Conservation (phyloP, 1,140 invertebrate species). For the Drosophila pruinosa region DNA sequence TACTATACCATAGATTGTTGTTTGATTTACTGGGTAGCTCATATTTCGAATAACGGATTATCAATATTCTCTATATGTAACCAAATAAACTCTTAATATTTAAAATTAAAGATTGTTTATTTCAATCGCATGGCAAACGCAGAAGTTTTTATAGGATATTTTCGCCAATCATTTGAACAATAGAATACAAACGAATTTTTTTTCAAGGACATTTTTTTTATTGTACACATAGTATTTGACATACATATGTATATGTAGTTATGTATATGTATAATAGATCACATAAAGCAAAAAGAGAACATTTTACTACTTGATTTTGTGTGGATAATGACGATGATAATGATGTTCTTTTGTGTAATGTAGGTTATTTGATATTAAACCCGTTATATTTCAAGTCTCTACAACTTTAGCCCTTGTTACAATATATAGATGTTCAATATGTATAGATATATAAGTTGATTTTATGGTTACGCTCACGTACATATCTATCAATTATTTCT, state of each 20-base stretch:
- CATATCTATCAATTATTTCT: conserved; percentile 56
- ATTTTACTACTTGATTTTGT: conserved; percentile 74
- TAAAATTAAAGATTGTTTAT: neutral
- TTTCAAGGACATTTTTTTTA: conserved; percentile 76
- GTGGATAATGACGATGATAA: conserved; percentile 51
- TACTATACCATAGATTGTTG: conserved; percentile 1
- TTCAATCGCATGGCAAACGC: too few species aligned
- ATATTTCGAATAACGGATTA: neutral
- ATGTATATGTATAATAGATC: conserved; percentile 71
- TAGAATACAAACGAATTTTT: conserved; percentile 9
- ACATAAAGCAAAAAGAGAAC: conserved; percentile 82
- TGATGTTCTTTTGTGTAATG: conserved; percentile 24
- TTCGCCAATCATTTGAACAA: neutral
- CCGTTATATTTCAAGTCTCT: conserved; percentile 45
- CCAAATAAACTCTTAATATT: conserved; percentile 8
- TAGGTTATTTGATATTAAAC: conserved; percentile 40
- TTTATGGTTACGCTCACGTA: conserved; percentile 47
- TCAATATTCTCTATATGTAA: neutral
- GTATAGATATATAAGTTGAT: conserved; percentile 32
- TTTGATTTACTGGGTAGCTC: neutral
- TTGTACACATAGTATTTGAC: conserved; percentile 62
- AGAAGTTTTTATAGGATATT: too few species aligned
- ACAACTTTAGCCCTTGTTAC: conserved; percentile 42
- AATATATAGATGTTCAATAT: conserved; percentile 10
- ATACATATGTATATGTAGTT: conserved; percentile 55